Conservation (phyloP, 2,113 vertebrate genomes). For the Vicugna pacos region DNA sequence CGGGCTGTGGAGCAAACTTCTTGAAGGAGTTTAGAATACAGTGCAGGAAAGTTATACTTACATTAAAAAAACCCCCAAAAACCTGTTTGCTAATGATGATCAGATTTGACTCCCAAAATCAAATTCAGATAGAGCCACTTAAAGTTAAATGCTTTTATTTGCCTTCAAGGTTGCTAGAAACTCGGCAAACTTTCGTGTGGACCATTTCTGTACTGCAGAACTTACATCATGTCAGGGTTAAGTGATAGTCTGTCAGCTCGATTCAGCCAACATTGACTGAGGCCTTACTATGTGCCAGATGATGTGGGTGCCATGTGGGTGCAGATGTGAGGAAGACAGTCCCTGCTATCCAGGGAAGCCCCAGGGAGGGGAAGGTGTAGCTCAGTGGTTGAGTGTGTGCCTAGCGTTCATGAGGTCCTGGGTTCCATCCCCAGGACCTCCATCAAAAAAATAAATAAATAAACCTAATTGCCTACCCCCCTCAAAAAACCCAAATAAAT, state of each 20-base stretch:
- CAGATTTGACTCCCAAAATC: not conserved
- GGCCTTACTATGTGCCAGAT: not conserved
- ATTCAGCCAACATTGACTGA: not conserved
- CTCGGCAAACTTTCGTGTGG: not conserved
- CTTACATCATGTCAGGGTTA: not conserved
- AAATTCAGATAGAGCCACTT: not conserved
- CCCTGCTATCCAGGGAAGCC: not conserved
- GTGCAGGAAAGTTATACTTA: not conserved
- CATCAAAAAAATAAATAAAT: no score
- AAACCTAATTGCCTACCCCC: no score
- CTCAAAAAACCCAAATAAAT: no score
- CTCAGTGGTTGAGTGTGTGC: no score
- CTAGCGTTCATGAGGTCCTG: no score
- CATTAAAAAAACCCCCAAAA: not conserved
- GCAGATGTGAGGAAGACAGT: not conserved
- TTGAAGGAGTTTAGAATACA: not conserved
- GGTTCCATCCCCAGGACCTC: no score
- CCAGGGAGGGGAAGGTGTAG: no score
- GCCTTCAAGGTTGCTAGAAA: not conserved
- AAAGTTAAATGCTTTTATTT: slow-evolving; percentile 29
- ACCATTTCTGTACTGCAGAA: not conserved
- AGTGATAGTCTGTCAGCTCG: not conserved
- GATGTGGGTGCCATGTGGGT: not conserved
- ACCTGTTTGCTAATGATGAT: not conserved
- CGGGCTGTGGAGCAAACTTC: not conserved